Evolutionary conservation across 2,888 invertebrate genomes (phyloP), one percentile per base, ranked within the genome.

Genomic region (Hyposoter didymator): DNA sequence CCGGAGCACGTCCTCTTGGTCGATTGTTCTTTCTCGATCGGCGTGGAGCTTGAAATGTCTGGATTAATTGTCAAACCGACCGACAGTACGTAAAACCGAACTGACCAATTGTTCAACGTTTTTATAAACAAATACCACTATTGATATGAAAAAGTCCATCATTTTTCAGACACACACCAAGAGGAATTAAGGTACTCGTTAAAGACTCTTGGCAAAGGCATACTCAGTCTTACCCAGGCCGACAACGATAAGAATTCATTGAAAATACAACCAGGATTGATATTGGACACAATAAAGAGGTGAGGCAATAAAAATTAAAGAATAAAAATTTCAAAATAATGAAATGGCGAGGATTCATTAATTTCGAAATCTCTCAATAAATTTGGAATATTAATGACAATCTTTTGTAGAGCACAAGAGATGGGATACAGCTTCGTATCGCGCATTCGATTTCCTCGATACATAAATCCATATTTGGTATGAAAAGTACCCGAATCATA

Each of bases 181-280:
- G 96, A 96, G 90, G 96, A 96, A 8, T 94, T 95, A 52, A 96
- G 96, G 92, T 95, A 96, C 81, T 96, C 96, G 92, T 96, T 96
- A 92, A 95, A 95, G 90, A 96, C 96, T 12, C 94, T 96, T 22
- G 96, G 96, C 22, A 96, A 96, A 93, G 96, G 96, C 73, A 95
- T 97, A 91, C 93, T 96, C 94, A 95, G 97, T 89, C 93, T 97
- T 52, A 94, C 95, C 80, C 95, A 94, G 93, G 95, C 95, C 95
- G 87, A 88, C 22, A 84, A 69, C 35, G 95, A 94, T 93, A 94
- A 94, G 94, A 95, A 94, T 91, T 95, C 95, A 91, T 92, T 95
- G 78, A 94, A 95, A 35, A 95, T 96, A 91, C 95, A 95, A 91
- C 95, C 96, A 59, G 95, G 95, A 90, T 95, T 96, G 94, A 96